Conservation (phyloP, 2,113 vertebrate genomes). For the Hucho hucho region DNA sequence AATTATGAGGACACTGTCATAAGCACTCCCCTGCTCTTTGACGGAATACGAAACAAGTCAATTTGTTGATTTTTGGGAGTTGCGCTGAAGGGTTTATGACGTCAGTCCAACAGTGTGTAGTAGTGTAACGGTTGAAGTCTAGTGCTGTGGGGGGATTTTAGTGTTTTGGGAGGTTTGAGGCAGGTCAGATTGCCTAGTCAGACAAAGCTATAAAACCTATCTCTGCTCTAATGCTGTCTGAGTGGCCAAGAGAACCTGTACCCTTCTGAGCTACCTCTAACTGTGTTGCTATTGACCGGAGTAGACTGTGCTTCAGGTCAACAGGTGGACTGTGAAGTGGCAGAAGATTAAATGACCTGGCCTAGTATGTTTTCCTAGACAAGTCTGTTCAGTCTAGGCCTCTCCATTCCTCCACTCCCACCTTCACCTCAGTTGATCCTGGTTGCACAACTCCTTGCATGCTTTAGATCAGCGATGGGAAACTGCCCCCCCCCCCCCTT, state of each 20-base stretch:
- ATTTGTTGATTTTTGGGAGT: not conserved
- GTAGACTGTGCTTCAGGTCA: slow-evolving; percentile 4
- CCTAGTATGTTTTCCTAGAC: too few species aligned
- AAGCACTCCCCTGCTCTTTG: slow-evolving; percentile 43
- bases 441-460: too few species aligned
- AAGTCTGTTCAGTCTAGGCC: too few species aligned
- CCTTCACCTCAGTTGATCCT: too few species aligned
- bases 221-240: slow-evolving; percentile 9
- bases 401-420: too few species aligned
- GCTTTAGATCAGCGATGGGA: too few species aligned
- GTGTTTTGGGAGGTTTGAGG: slow-evolving; percentile 11
- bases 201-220: too few species aligned
- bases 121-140: slow-evolving; percentile 3
- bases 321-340: slow-evolving; percentile 4
- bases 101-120: not conserved
- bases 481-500: too few species aligned
- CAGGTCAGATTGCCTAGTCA: slow-evolving; percentile 24
- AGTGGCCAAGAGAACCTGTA: not conserved
- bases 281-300: slow-evolving; percentile 4
- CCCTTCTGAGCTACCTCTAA: not conserved
- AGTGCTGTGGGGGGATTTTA: slow-evolving; percentile 15
- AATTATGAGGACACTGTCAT: slow-evolving; percentile 57
- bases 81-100: not conserved
- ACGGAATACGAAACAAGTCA: not conserved
- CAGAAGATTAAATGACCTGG: too few species aligned